Evolutionary conservation across 2,113 vertebrate genomes (phyloP), one percentile per base, ranked within the genome.

Genomic region (Phylloscopus trochiloides): DNA sequence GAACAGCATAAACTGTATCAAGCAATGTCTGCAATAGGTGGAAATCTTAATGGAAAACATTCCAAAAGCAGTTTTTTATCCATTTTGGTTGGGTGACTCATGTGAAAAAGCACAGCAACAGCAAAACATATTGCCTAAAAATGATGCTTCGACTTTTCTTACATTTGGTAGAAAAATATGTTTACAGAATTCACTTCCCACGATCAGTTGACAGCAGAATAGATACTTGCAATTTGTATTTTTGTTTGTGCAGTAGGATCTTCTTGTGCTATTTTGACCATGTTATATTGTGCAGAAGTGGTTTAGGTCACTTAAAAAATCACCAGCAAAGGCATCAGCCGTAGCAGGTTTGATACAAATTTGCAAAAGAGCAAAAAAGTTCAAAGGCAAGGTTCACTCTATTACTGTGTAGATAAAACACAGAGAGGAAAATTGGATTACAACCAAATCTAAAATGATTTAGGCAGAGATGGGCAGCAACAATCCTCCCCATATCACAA

Each of bases 321-420:
- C 17, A 32, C 21, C 58, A 50, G 50, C 42, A 57, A 36, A 57
- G 42, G 34, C 25, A 55, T 34, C 34, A 72, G 42, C 34, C 31
- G 18, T 34, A 72, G 34, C 34, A 57, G 9, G 17, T 72, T 34
- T 42, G 40, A 57, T 63, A 50, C 14, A 72, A 34, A 72, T 65
- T 21, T 36, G 42, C 58, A 63, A 20, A 79, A 55, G 16, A 55
- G 42, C 0, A 0, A 6, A 87, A 25, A 55, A 3, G 1, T 71
- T 63, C 57, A 47, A 70, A 55, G 57, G 34, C 19, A 40, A 25
- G 14, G 14, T 63, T 48, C 17, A 4, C 10, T 55, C 24, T 70
- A 0, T 47, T 47, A 14, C 15, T 70, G 2, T 9, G 7, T 5
- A 54, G 29, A 21, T 62, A 54, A 78, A 71, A n/a, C 7, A 54